A percentile compares a stretch with the other conserved stretches of the same genome.
phyloP scores from a whole-genome alignment of 2,888 invertebrate genomes.

The Caenorhabditis auriculariae region DNA sequence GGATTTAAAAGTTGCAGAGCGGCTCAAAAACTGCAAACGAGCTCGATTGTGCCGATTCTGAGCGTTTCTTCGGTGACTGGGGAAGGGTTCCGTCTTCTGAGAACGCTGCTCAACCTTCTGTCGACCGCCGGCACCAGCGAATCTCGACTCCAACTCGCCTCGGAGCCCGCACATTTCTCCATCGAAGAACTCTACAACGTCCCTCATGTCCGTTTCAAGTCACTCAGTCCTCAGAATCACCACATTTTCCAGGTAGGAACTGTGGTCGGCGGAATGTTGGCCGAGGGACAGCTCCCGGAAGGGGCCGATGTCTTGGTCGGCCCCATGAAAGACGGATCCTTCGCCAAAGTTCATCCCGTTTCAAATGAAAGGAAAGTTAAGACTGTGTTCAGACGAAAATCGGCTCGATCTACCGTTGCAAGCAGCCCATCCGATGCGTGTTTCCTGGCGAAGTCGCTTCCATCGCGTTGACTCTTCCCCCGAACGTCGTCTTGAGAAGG shows the following conservation, averaged over 20 bases:
- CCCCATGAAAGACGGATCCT: slow-evolving; percentile 60
- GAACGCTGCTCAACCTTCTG: slow-evolving; percentile 76
- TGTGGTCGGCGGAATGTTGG: slow-evolving; percentile 68
- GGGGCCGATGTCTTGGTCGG: slow-evolving; percentile 71
- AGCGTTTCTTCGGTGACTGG: slow-evolving; percentile 86
- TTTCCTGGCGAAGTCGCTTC: slow-evolving; percentile 88
- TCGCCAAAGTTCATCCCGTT: slow-evolving; percentile 15
- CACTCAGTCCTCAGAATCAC: neutral
- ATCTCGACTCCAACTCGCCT: slow-evolving; percentile 30
- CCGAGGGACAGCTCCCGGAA: slow-evolving; percentile 82
- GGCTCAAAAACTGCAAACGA: slow-evolving; percentile 71
- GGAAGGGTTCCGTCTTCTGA: slow-evolving; percentile 71
- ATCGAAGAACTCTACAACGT: slow-evolving; percentile 79
- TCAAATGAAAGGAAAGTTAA: neutral
- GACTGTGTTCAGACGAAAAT: slow-evolving; percentile 72
- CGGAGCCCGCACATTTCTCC: slow-evolving; percentile 72
- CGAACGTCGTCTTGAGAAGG: slow-evolving; percentile 58
- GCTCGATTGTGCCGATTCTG: slow-evolving; percentile 66
- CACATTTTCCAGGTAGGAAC: slow-evolving; percentile 40
- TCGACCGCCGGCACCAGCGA: slow-evolving; percentile 60
- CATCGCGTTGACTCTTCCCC: slow-evolving; percentile 71
- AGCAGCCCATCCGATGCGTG: slow-evolving; percentile 84
- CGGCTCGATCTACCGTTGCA: slow-evolving; percentile 74
- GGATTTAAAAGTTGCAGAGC: slow-evolving; percentile 69
- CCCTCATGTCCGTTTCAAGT: too few species aligned